phyloP scores from a whole-genome alignment of 2,113 vertebrate genomes.

The Hystrix cristata region DNA sequence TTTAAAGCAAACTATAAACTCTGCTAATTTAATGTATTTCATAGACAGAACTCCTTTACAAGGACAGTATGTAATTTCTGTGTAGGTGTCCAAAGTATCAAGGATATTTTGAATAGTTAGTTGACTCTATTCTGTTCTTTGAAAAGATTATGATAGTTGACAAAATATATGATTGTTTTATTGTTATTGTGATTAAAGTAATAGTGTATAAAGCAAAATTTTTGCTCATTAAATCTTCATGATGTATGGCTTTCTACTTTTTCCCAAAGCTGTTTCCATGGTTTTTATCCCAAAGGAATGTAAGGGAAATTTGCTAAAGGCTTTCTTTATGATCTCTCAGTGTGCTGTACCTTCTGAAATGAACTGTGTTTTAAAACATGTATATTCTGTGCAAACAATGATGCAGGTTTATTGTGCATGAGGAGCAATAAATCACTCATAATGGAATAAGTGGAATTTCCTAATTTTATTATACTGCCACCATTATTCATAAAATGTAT shows the following conservation, averaged over 20 bases:
- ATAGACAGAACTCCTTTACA: neutral
- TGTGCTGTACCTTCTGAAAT: neutral
- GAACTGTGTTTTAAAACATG: constrained; percentile 12
- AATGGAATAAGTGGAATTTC: constrained; percentile 65
- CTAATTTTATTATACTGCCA: constrained; percentile 56
- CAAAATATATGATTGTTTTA: neutral
- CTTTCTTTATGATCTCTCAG: neutral
- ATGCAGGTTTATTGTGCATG: neutral
- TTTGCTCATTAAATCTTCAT: constrained; percentile 24
- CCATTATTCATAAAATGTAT: constrained; percentile 67
- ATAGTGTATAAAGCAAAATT: neutral
- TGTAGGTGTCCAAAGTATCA: neutral
- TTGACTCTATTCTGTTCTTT: neutral
- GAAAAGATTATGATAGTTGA: constrained; percentile 29
- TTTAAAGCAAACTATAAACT: constrained; percentile 22
- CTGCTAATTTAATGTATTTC: constrained; percentile 10
- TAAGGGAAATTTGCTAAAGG: neutral
- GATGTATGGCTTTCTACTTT: neutral
- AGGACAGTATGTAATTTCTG: neutral
- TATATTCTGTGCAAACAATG: constrained; percentile 52
- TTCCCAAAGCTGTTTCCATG: constrained; percentile 10
- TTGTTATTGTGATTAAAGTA: constrained; percentile 15
- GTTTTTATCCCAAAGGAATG: constrained; percentile 12
- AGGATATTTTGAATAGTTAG: neutral
- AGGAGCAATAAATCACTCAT: constrained; percentile 46